Conservation (phyloP, 2,888 invertebrate species). For the Noctua comes region DNA sequence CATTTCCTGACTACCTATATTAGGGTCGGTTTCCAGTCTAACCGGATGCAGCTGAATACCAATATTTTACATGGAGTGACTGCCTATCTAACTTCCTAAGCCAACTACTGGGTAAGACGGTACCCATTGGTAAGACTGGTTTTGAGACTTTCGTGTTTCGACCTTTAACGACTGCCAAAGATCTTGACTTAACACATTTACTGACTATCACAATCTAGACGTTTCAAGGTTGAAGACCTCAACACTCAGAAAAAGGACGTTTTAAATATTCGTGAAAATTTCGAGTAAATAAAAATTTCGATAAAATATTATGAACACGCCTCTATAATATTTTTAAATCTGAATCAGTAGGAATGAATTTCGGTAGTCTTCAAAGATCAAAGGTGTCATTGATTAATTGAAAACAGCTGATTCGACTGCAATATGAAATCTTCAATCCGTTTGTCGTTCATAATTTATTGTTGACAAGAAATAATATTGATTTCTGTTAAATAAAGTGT, state of each 20-base stretch:
- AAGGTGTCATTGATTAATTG: slow-evolving; percentile 17
- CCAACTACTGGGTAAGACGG: neutral
- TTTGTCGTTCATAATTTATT: slow-evolving; percentile 4
- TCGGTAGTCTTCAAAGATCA: slow-evolving; percentile 5
- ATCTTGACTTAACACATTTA: neutral
- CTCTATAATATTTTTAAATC: slow-evolving; percentile 4
- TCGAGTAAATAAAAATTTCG: neutral
- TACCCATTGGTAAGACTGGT: neutral
- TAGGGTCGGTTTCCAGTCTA: too few relatives aligned
- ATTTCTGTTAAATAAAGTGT: neutral
- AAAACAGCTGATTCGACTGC: slow-evolving; percentile 1
- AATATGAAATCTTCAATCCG: neutral
- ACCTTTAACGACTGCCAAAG: neutral
- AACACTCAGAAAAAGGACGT: slow-evolving; percentile 1
- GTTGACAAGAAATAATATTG: neutral
- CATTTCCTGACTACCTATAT: too few relatives aligned
- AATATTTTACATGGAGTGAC: too few relatives aligned
- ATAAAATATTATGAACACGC: neutral
- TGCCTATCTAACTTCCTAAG: neutral
- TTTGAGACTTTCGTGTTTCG: neutral
- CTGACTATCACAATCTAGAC: neutral
- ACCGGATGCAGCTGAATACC: too few relatives aligned
- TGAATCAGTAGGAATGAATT: slow-evolving; percentile 14
- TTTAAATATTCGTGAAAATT: slow-evolving; percentile 3
- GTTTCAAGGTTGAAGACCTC: too few relatives aligned